Evolutionary conservation across 2,888 invertebrate genomes (phyloP), one percentile per base, ranked within the genome.

Genomic region (Monochamus alternatus): DNA sequence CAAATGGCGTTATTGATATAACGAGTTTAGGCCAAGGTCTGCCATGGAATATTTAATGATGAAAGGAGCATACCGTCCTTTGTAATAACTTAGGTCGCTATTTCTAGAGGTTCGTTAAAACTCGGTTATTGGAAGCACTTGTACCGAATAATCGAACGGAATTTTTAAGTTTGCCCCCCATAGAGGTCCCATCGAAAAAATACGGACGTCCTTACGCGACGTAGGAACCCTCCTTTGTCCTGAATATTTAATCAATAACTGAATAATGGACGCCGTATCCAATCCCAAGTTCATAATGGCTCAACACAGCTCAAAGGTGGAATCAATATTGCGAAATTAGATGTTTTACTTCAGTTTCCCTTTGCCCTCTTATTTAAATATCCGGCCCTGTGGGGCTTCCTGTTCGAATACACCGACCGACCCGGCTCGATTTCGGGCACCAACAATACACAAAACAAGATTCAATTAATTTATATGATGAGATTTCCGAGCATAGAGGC

Each of bases 391-490:
- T 47, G 44, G 64, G 64, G 10, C 5, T 64, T 47, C 64, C 38
- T 63, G 44, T 44, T 63, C 44, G 63, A 63, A 44, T 31, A 10
- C 38, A 63, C 22, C 14, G 7, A 55, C n/a, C 64, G 9, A 43
- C 22, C 43, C 38, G 38, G 8, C 67, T 67, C 58, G 43, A 52
- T 14, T 38, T 32, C 55, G 67, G 32, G 55, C 59, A 58, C 58
- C 68, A 32, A 68, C 58, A 68, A 68, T 55, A 58, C 43, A 68
- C 68, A 59, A 44, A 68, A 68, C 68, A 68, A 68, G 68, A 58
- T 68, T 58, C 68, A 68, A 68, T 68, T 68, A 68, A 68, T 68
- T 68, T 68, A 68, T 58, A 59, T 68, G 68, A 68, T 55, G 68
- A 51, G 68, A 55, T 68, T 68, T 43, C 43, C 44, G 30, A 68